Evolutionary conservation across 2,888 invertebrate species (phyloP), one percentile per base, ranked within the genome.

Genomic region (Nymphalis c-album): DNA sequence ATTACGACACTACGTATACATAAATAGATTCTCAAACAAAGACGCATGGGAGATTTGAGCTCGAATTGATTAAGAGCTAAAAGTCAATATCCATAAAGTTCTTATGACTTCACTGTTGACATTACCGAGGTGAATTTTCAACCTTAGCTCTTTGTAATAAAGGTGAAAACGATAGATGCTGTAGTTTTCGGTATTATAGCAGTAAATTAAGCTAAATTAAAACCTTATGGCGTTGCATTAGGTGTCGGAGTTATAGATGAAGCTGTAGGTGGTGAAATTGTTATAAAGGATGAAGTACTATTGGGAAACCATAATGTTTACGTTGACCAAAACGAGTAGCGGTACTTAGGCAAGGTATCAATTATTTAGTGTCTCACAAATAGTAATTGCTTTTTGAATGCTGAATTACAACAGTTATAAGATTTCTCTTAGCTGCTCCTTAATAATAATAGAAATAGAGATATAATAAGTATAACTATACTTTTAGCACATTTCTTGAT

Each of bases 41-140:
- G 74, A 77, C 75, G 80, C 87, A 86, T 88, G 88, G 84, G 87
- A 82, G 76, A 74, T 75, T 74, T 66, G 84, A 76, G 83, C 81
- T 86, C 82, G 79, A 79, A 80, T 87, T 85, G 79, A 88, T 89
- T 89, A 88, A 81, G 85, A 81, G 77, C 79, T 83, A 77, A 78
- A 68, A 82, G 80, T 80, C 79, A 83, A 83, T 79, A 82, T 76
- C 66, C 69, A 67, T 74, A 69, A 69, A 70, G 59, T 67, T 63
- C 55, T n/a, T 35, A 71, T 69, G 65, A 35, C 26, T 66, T 62
- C 47, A 60, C 40, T 31, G 26, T 48, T 50, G 10, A 31, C 18
- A 20, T 26, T 16, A 53, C 10, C 1, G n/a, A 22, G 40, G 35
- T 26, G 18, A 18, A 68, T 60, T 61, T 51, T 71, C 51, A 13